Evolutionary conservation across 2,797 vertebrate species (phyloP).

Genomic region (Sebastes vulpes): DNA sequence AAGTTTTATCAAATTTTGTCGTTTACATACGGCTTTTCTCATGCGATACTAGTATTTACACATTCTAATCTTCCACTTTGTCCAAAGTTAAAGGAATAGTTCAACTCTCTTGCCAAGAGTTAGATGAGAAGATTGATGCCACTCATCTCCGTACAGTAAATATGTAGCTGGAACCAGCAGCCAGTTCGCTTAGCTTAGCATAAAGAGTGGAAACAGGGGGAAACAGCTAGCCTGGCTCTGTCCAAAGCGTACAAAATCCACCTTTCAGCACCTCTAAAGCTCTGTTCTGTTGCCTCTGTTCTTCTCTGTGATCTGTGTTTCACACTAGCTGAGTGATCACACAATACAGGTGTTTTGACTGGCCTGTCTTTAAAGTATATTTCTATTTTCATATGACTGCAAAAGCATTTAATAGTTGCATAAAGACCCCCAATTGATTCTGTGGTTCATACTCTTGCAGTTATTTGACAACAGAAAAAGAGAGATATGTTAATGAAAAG

Average conservation of each 20-base stretch:
- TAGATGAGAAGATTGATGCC: too few relatives aligned
- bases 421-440: background rate
- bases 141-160: too few relatives aligned
- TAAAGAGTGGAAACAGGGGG: background rate
- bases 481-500: background rate
- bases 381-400: background rate
- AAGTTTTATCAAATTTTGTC: too few relatives aligned
- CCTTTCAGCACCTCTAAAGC: background rate
- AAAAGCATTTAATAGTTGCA: background rate
- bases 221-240: background rate
- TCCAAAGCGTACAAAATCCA: background rate
- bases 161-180: too few relatives aligned
- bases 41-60: background rate
- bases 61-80: background rate
- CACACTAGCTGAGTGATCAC: background rate
- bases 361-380: background rate
- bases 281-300: background rate
- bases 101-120: background rate
- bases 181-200: background rate
- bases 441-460: background rate
- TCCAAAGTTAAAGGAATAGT: background rate
- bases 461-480: background rate
- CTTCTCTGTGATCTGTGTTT: background rate
- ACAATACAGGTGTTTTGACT: background rate
- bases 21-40: too few relatives aligned